These are phyloP conservation scores for Lycocerus yunnanus DNA, from an alignment of 2,888 invertebrate genomes.

Conservation along the genomic window DNA sequence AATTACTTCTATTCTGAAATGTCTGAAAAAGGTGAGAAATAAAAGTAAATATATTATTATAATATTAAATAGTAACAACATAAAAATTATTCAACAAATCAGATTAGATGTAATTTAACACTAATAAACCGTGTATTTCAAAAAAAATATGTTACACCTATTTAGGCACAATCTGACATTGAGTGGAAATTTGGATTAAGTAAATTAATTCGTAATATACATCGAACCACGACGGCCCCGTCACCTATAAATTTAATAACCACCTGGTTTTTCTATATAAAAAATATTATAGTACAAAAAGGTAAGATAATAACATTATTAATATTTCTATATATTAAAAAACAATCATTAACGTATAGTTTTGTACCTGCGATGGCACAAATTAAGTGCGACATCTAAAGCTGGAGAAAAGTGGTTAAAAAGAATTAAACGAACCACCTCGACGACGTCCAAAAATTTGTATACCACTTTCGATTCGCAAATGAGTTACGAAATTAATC, in stretches of 20 bases:
- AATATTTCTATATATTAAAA: background rate
- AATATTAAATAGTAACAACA: no score
- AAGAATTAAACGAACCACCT: background rate
- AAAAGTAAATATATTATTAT: no score
- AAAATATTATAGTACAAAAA: conserved; percentile 71
- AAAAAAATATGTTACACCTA: conserved; percentile 44
- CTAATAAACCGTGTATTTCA: conserved; percentile 25
- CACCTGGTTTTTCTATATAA: conserved; percentile 87
- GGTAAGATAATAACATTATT: conserved; percentile 41
- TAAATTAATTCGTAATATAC: conserved; percentile 98
- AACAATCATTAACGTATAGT: background rate
- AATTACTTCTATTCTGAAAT: background rate
- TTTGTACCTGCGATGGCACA: background rate
- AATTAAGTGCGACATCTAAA: background rate
- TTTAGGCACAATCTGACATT: conserved; percentile 96
- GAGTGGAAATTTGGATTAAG: conserved; percentile 99
- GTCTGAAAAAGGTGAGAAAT: no score
- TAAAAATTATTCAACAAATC: background rate
- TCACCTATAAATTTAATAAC: conserved; percentile 98
- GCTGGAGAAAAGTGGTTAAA: background rate
- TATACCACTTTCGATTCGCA: background rate
- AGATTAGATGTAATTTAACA: background rate
- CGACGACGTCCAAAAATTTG: background rate
- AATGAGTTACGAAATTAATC: background rate
- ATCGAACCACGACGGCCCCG: conserved; percentile 95